Conservation (phyloP, 2,797 vertebrate species). For the Myripristis jacobus region DNA sequence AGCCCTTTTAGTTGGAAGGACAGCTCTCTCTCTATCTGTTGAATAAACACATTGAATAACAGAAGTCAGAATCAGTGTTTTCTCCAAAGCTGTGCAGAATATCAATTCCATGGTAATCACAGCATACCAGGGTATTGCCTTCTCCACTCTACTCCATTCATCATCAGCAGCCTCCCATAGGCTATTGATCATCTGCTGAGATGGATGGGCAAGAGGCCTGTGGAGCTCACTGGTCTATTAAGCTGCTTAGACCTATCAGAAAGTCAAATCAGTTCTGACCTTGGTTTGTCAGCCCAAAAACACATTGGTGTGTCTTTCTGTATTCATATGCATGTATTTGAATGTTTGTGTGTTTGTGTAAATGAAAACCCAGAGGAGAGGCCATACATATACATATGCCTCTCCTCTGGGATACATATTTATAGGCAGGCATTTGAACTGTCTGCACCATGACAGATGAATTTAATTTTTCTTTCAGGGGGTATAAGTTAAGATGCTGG, state of each 20-base stretch:
- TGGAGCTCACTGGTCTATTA: constrained; percentile 41
- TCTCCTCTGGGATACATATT: constrained; percentile 27
- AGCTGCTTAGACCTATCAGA: constrained; percentile 13
- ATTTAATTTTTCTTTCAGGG: not conserved
- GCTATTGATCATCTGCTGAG: constrained; percentile 55
- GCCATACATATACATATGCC: too few relatives aligned
- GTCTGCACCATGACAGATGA: not conserved
- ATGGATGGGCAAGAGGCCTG: constrained; percentile 36
- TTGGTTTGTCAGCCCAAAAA: constrained; percentile 20
- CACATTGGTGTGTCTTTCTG: not conserved
- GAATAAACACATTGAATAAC: constrained; percentile 13
- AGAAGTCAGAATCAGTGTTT: not conserved
- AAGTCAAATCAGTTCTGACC: constrained; percentile 42
- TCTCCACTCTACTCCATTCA: constrained; percentile 38
- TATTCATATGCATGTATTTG: constrained; percentile 20
- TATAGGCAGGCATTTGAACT: not conserved
- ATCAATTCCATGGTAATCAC: constrained; percentile 22
- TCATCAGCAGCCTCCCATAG: constrained; percentile 24
- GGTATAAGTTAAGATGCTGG: not conserved
- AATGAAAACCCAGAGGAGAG: constrained; percentile 7
- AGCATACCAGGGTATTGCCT: constrained; percentile 16
- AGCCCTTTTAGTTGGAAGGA: constrained; percentile 3
- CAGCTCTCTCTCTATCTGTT: constrained; percentile 1
- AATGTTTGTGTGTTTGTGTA: constrained; percentile 4
- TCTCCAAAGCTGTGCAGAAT: not conserved